These are phyloP conservation scores for Peromyscus maniculatus DNA, from an alignment of 2,113 vertebrate genomes.

Conservation along the genomic window DNA sequence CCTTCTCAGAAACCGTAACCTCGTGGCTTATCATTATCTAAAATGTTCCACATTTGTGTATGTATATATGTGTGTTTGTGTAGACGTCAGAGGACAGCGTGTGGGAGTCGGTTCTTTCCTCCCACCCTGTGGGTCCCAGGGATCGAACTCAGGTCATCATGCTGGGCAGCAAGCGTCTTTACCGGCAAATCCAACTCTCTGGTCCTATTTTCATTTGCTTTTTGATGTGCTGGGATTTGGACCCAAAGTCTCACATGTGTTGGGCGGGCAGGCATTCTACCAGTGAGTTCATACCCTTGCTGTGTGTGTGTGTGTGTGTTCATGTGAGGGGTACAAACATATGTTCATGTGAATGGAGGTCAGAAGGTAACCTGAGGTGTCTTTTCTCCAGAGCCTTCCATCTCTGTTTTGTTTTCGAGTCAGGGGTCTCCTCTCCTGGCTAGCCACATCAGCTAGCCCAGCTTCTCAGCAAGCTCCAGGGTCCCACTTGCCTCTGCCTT, in stretches of 20 bases:
- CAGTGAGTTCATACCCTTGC: not conserved
- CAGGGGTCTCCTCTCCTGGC: not conserved
- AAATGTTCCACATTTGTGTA: not conserved
- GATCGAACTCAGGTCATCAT: not conserved
- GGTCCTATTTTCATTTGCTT: not conserved
- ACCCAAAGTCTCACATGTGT: not conserved
- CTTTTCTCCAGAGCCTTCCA: not conserved
- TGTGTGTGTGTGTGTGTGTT: not conserved
- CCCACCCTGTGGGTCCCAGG: not conserved
- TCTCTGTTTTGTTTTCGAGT: not conserved
- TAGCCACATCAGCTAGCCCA: not conserved
- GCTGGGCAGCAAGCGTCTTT: not conserved
- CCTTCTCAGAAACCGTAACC: not conserved
- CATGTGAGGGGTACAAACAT: not conserved
- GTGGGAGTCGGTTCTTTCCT: not conserved
- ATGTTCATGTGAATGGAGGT: not conserved
- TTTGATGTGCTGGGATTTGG: not conserved
- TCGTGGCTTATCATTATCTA: not conserved
- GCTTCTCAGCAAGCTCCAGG: not conserved
- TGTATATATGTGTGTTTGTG: not conserved
- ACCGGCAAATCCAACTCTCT: not conserved
- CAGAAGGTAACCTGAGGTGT: not conserved
- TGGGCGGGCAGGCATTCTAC: not conserved
- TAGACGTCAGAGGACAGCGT: not conserved
- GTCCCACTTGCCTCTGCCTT: not conserved